Base-by-base conservation (phyloP, 2,888 invertebrate genomes). In the Spilosoma lubricipeda region DNA sequence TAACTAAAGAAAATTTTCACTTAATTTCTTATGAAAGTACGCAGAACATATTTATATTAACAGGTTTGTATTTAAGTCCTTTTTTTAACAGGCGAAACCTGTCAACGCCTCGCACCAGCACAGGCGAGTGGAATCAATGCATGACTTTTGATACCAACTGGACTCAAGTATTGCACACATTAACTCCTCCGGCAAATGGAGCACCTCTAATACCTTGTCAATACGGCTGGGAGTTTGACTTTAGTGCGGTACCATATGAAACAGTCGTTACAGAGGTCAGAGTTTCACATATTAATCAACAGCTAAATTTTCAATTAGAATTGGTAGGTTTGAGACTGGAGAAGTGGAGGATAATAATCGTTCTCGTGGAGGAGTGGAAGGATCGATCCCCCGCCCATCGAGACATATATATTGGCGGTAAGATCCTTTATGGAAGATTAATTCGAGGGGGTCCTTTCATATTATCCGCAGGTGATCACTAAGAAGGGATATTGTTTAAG, bases 171-270 rank as follows among this genome's bases (percentile, higher is more conserved):
- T 45, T 45, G 45, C 45, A 45, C 2, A 45, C 45, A 18, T 80
- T 52, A 52, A 52, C 23, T 52, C 52, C 52, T 20, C 52, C 52
- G 52, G 7, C 23, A 52, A 15, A 52, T 52, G 52, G 52, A n/a
- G 23, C 52, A 52, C 52, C 52, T n/a, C 52, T 52, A 52, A 5
- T 52, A 52, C 87, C 90, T 2, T 95, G 95, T 77, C 85, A 77
- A 36, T 45, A 92, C 70, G 95, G 95, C 33, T 95, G 95, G 95
- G 95, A 95, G 78, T 95, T 94, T 79, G 90, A 94, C 71, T 86
- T 93, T 23, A 86, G 82, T 0, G 95, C 94, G 73, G 95, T 95
- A 72, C 94, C 95, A 0, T 95, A 95, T 76, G 89, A 90, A 15
- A 95, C 94, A 42, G 91, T 95, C 67, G 91, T 93, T 63, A 94